A percentile compares a stretch with the other conserved stretches of the same genome.
phyloP scores from a whole-genome alignment of 2,113 vertebrate species.

The Galemys pyrenaicus region DNA sequence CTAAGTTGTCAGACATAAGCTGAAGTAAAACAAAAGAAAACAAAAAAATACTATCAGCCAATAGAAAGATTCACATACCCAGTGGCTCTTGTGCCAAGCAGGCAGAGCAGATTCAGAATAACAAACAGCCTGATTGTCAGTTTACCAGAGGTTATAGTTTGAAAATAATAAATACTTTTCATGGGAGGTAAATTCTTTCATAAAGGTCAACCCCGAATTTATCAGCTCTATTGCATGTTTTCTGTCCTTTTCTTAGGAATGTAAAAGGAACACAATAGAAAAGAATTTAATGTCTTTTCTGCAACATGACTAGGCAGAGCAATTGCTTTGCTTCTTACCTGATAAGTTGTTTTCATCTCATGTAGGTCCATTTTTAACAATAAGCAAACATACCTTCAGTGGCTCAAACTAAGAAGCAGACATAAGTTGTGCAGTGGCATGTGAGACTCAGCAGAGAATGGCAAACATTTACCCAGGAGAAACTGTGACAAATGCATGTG shows the following conservation, averaged over 20 bases:
- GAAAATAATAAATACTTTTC: slow-evolving; percentile 33
- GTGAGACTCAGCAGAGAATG: not conserved
- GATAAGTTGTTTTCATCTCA: not conserved
- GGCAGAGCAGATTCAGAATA: not conserved
- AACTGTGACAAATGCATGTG: not conserved
- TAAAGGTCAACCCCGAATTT: slow-evolving; percentile 49
- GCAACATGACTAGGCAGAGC: not conserved
- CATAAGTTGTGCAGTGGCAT: too few species aligned
- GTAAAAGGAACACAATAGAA: not conserved
- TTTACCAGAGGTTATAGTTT: slow-evolving; percentile 20
- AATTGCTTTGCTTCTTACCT: slow-evolving; percentile 14
- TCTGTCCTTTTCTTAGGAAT: slow-evolving; percentile 14
- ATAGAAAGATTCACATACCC: not conserved
- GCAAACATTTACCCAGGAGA: not conserved
- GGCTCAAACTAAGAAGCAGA: not conserved
- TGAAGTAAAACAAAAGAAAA: not conserved
- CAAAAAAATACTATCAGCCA: not conserved
- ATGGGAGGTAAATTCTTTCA: not conserved
- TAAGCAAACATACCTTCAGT: not conserved
- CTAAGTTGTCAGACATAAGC: not conserved
- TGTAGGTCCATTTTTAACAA: not conserved
- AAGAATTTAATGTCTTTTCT: not conserved
- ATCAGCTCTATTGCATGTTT: slow-evolving; percentile 17
- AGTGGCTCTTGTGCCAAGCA: not conserved
- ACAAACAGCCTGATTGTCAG: not conserved